Percentiles rank a stretch among this genome's conserved stretches.
These are phyloP conservation scores for Hycleus phaleratus DNA, from an alignment of 1,140 invertebrate species.

Conservation along the genomic window DNA sequence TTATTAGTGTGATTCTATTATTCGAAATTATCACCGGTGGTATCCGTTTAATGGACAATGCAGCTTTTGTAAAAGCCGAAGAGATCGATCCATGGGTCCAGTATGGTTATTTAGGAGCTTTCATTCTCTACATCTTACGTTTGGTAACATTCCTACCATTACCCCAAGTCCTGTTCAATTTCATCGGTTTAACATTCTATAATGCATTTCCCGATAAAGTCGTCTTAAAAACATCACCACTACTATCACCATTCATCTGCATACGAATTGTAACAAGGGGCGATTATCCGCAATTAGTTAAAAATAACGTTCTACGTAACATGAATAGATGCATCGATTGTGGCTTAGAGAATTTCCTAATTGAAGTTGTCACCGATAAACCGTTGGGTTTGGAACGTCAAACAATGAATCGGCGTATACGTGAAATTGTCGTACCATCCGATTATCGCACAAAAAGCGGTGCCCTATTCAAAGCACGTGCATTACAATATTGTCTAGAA, in stretches of 20 bases:
- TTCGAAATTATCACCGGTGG: constrained; percentile 77
- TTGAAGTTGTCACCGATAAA: constrained; percentile 96
- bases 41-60: constrained; percentile 56
- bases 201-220: constrained; percentile 95
- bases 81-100: constrained; percentile 69
- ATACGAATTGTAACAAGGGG: constrained; percentile 93
- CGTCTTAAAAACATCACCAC: constrained; percentile 76
- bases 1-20: constrained; percentile 63
- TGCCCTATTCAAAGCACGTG: constrained; percentile 90
- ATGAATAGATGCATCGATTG: constrained; percentile 82
- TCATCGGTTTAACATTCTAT: constrained; percentile 81
- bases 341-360: constrained; percentile 92
- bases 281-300: constrained; percentile 88
- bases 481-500: constrained; percentile 93
- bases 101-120: constrained; percentile 66
- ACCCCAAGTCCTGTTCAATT: constrained; percentile 87
- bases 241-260: constrained; percentile 91
- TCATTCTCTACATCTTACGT: constrained; percentile 71
- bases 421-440: constrained; percentile 81
- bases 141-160: constrained; percentile 79
- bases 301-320: constrained; percentile 82
- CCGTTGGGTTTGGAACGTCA: constrained; percentile 59
- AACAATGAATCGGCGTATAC: constrained; percentile 55
- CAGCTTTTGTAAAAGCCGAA: constrained; percentile 51
- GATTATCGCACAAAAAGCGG: constrained; percentile 83